These are phyloP conservation scores for Tiphia femorata DNA, from an alignment of 2,888 invertebrate species.

Conservation along the genomic window DNA sequence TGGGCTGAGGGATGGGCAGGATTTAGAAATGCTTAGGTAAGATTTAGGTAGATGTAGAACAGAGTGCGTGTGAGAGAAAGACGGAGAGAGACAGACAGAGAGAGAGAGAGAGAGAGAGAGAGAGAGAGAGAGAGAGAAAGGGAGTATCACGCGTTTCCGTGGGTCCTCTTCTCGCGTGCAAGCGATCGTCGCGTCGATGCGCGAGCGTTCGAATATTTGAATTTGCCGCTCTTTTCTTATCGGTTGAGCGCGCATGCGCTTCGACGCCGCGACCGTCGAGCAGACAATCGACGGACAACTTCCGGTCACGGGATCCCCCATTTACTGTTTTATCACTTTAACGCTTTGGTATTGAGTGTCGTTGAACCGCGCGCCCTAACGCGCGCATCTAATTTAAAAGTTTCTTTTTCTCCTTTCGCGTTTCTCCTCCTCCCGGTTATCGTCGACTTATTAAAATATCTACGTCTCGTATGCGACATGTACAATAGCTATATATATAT, in stretches of 20 bases:
- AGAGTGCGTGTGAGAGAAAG: neutral
- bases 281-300: constrained; percentile 49
- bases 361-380: constrained; percentile 35
- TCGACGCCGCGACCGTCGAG: constrained; percentile 32
- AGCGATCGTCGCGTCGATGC: neutral
- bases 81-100: neutral
- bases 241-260: neutral
- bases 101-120: constrained; percentile 3
- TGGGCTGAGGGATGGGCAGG: neutral
- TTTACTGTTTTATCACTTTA: constrained; percentile 67
- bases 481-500: constrained; percentile 10
- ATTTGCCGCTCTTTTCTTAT: neutral
- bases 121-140: constrained; percentile 17
- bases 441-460: constrained; percentile 45
- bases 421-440: neutral
- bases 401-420: neutral
- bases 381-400: constrained; percentile 30
- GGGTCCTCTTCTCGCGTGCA: constrained; percentile 32
- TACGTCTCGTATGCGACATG: constrained; percentile 30
- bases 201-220: neutral
- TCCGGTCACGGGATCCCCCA: constrained; percentile 53
- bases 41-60: neutral
- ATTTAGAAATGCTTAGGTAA: neutral
- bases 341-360: constrained; percentile 67
- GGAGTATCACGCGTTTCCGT: constrained; percentile 42